Percentiles rank a stretch among this genome's conserved stretches.
These are phyloP conservation scores for Eulacestoma nigropectus DNA, from an alignment of 2,113 vertebrate species.

Conservation along the genomic window DNA sequence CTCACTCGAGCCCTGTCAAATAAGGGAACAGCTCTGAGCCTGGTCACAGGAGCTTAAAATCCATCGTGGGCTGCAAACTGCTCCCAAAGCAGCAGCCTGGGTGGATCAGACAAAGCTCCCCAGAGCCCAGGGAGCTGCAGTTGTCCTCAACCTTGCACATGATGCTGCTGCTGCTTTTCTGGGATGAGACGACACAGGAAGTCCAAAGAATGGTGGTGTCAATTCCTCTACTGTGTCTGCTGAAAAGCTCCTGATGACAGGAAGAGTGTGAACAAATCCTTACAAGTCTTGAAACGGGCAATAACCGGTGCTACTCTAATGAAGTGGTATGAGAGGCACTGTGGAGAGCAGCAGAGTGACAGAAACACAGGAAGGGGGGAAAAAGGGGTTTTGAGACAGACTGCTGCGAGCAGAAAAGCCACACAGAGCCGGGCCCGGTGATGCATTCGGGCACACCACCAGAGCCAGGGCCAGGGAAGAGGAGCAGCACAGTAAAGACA, in stretches of 20 bases:
- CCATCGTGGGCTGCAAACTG: neutral
- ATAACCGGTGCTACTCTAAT: neutral
- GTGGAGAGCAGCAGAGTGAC: neutral
- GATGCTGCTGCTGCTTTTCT: neutral
- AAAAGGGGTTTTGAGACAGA: neutral
- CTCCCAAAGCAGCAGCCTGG: neutral
- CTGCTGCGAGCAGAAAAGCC: neutral
- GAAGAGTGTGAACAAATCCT: neutral
- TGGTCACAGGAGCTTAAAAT: neutral
- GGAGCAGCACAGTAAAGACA: slow-evolving; percentile 46
- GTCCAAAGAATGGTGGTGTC: neutral
- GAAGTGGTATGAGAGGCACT: neutral
- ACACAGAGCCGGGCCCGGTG: neutral
- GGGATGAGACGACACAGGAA: neutral
- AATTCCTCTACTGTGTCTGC: neutral
- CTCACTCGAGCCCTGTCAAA: neutral
- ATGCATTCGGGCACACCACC: neutral
- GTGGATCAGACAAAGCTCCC: neutral
- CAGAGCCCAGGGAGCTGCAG: neutral
- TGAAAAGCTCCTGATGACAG: neutral
- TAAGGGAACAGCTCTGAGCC: neutral
- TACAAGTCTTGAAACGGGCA: neutral
- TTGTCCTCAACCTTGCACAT: neutral
- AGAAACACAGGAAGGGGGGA: neutral
- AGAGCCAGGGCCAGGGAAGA: slow-evolving; percentile 24